Conservation (phyloP, 2,113 vertebrate species). For the Boulengeromyrus knoepffleri region DNA sequence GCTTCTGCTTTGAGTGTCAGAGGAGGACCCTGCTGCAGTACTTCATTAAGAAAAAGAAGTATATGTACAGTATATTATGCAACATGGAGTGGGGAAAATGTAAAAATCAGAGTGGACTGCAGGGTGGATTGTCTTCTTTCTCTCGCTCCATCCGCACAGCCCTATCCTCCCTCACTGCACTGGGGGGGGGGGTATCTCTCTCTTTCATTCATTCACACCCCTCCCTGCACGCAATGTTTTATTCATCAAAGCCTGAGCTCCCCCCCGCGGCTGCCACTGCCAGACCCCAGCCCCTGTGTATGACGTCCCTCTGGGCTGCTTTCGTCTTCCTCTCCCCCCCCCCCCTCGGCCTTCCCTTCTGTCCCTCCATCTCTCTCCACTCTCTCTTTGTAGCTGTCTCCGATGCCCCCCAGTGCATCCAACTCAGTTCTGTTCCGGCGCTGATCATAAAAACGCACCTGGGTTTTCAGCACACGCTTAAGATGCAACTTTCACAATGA, state of each 20-base stretch:
- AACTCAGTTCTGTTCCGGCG: background rate
- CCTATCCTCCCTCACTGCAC: conserved; percentile 1
- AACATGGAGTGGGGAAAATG: background rate
- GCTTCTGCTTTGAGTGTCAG: background rate
- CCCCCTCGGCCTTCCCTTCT: conserved; percentile 7
- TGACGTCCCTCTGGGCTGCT: conserved; percentile 23
- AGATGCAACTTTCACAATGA: background rate
- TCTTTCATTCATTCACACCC: conserved; percentile 50
- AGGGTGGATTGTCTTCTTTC: background rate
- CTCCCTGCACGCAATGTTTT: conserved; percentile 54
- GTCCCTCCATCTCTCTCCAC: conserved; percentile 26
- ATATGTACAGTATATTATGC: background rate
- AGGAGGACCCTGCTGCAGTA: background rate
- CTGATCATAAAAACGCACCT: background rate
- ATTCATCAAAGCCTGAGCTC: conserved; percentile 67
- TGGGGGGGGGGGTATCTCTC: conserved; percentile 43
- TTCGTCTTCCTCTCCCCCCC: conserved; percentile 19
- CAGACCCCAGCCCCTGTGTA: conserved; percentile 43
- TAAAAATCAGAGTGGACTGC: background rate
- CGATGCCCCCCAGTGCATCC: background rate
- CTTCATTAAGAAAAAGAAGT: background rate
- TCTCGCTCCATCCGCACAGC: background rate
- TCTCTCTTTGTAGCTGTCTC: conserved; percentile 27
- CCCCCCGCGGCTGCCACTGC: conserved; percentile 43
- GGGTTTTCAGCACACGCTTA: background rate